A percentile compares a stretch with the other conserved stretches of the same genome.
phyloP scores from a whole-genome alignment of 2,888 invertebrate genomes.

The Muscina levida region DNA sequence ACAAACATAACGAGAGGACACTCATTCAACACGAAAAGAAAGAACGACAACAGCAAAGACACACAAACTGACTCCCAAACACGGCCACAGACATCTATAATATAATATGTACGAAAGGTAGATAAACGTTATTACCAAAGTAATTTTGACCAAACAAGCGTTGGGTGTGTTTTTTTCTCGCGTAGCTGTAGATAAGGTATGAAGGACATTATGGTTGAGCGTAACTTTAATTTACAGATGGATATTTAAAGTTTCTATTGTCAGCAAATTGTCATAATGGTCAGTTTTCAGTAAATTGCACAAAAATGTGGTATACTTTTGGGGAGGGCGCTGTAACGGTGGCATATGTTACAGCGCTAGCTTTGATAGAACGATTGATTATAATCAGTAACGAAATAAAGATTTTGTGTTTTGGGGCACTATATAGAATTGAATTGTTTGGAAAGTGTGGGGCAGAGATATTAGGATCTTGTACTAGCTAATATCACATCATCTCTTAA shows the following conservation, averaged over 20 bases:
- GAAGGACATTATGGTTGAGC: neutral
- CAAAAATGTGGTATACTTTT: no score
- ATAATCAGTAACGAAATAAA: no score
- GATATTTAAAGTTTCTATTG: neutral
- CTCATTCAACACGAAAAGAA: conserved; percentile 50
- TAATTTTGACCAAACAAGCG: conserved; percentile 12
- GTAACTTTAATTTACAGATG: neutral
- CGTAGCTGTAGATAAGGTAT: conserved; percentile 4
- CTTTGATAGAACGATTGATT: no score
- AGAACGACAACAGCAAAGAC: conserved; percentile 34
- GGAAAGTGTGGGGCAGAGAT: no score
- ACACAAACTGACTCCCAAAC: conserved; percentile 9
- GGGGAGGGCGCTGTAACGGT: no score
- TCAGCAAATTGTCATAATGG: no score
- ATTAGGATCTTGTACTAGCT: no score
- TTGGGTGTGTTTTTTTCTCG: neutral
- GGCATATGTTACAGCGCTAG: no score
- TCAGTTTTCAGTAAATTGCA: no score
- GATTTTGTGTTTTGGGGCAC: no score
- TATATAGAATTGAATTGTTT: no score
- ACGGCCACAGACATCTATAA: neutral
- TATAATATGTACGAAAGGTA: neutral
- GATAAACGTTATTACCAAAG: conserved; percentile 7
- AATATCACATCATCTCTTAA: no score
- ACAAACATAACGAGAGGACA: conserved; percentile 60